A percentile compares a stretch with the other conserved stretches of the same genome.
Evolutionary conservation across 2,888 invertebrate genomes (phyloP).

Genomic region (Melanotus villosus): DNA sequence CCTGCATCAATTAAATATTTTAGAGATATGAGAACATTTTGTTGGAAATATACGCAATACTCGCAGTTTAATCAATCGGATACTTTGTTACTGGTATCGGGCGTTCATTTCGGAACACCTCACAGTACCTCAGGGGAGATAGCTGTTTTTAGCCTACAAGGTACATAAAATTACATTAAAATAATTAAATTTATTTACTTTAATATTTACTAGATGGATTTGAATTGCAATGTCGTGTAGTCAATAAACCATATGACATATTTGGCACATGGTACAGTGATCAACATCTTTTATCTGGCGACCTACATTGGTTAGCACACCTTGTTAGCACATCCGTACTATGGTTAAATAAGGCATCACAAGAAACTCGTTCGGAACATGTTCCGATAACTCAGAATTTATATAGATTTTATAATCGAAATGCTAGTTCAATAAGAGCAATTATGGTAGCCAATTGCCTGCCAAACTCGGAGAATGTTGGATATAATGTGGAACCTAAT

Average conservation of each 20-base stretch:
- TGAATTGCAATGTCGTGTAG: conserved; percentile 77
- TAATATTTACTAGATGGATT: conserved; percentile 50
- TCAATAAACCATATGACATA: conserved; percentile 89
- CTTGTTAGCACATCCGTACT: conserved; percentile 81
- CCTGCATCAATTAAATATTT: conserved; percentile 79
- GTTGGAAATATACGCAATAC: conserved; percentile 90
- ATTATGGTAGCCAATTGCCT: conserved; percentile 84
- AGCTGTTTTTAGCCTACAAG: conserved; percentile 84
- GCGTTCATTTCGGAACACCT: conserved; percentile 84
- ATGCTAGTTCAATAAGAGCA: conserved; percentile 84
- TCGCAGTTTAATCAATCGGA: conserved; percentile 89
- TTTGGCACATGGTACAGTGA: conserved; percentile 93
- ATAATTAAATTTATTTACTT: neutral
- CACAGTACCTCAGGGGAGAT: conserved; percentile 89
- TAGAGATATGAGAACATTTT: conserved; percentile 84
- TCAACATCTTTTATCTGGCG: conserved; percentile 84
- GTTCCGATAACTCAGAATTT: conserved; percentile 83
- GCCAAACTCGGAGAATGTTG: conserved; percentile 65
- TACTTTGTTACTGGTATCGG: conserved; percentile 85
- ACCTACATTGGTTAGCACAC: conserved; percentile 85
- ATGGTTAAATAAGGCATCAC: conserved; percentile 87
- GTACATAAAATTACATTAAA: conserved; percentile 63
- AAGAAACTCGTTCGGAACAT: conserved; percentile 84
- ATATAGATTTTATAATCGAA: conserved; percentile 82
- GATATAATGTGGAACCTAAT: conserved; percentile 59